Percentiles rank a stretch among this genome's conserved stretches.
phyloP scores from a whole-genome alignment of 2,888 invertebrate species.

The Lapara coniferarum region DNA sequence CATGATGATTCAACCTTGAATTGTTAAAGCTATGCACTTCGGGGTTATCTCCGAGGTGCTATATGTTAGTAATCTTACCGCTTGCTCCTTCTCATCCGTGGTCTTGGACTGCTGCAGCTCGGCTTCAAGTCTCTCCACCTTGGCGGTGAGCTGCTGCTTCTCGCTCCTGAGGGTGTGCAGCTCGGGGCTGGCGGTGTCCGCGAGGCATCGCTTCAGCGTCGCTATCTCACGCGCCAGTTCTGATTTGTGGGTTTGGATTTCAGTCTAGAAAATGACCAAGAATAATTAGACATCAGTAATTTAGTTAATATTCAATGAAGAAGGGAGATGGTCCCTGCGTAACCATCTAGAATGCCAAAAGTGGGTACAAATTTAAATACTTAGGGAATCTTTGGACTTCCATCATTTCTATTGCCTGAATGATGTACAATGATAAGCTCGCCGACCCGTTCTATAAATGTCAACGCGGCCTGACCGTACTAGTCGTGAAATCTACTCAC shows the following conservation, averaged over 20 bases:
- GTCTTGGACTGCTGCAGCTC: conserved; percentile 37
- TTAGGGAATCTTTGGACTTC: not conserved
- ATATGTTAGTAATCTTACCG: conserved; percentile 53
- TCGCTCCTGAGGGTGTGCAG: conserved; percentile 55
- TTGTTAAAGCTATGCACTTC: too few relatives aligned
- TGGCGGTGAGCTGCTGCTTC: conserved; percentile 43
- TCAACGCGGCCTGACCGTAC: not conserved
- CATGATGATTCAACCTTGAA: too few relatives aligned
- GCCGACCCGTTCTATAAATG: too few relatives aligned
- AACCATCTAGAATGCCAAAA: not conserved
- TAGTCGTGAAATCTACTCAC: conserved; percentile 41
- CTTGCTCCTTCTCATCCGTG: conserved; percentile 65
- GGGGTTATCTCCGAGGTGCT: too few relatives aligned
- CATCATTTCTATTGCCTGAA: too few relatives aligned
- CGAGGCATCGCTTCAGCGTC: conserved; percentile 64
- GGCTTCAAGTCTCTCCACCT: conserved; percentile 41
- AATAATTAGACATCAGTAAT: not conserved
- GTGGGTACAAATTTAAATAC: too few relatives aligned
- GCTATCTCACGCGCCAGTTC: conserved; percentile 70
- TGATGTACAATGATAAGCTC: too few relatives aligned
- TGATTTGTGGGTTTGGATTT: conserved; percentile 73
- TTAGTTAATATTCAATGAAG: not conserved
- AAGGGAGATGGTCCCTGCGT: too few relatives aligned
- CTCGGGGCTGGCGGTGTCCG: conserved; percentile 55
- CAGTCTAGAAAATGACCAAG: conserved; percentile 57